A percentile compares a stretch with the other conserved stretches of the same genome.
These are phyloP conservation scores for Myotis findleyi DNA, from an alignment of 2,797 vertebrate genomes.

Conservation along the genomic window DNA sequence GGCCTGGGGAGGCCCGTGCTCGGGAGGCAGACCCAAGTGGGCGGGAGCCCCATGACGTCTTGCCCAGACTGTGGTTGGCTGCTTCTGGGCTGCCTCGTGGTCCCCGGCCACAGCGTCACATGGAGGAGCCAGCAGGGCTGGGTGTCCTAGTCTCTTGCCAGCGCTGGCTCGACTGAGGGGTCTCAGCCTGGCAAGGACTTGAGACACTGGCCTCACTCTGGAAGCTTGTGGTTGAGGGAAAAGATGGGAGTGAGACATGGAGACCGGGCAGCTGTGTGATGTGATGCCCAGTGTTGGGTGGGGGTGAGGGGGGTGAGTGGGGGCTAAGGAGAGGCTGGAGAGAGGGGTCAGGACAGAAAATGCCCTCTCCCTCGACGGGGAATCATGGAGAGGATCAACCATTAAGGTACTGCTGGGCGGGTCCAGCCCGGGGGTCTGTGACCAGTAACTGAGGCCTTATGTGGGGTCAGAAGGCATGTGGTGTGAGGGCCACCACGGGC, in stretches of 20 bases:
- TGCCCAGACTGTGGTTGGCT: not conserved
- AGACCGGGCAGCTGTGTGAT: not conserved
- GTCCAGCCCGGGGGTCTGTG: constrained; percentile 16
- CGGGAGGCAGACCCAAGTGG: not conserved
- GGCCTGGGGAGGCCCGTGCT: not conserved
- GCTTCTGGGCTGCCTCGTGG: not conserved
- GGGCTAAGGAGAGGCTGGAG: not conserved
- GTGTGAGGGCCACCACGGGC: not conserved
- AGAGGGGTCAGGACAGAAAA: not conserved
- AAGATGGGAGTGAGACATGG: not conserved
- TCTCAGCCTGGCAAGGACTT: not conserved
- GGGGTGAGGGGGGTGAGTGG: no score
- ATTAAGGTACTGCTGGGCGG: not conserved
- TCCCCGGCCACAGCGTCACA: accelerated
- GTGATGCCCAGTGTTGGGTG: not conserved
- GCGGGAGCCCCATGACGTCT: not conserved
- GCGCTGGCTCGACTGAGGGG: not conserved
- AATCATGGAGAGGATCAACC: not conserved
- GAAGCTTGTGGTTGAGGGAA: not conserved
- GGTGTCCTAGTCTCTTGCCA: not conserved
- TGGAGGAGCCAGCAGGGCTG: not conserved
- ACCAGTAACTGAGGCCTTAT: not conserved
- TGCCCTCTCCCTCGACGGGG: not conserved
- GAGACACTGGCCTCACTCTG: not conserved
- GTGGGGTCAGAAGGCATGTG: constrained; percentile 28